A percentile compares a stretch with the other conserved stretches of the same genome.
Evolutionary conservation across 1,140 invertebrate genomes (phyloP).

Genomic region (Zaprionus gabonicus): DNA sequence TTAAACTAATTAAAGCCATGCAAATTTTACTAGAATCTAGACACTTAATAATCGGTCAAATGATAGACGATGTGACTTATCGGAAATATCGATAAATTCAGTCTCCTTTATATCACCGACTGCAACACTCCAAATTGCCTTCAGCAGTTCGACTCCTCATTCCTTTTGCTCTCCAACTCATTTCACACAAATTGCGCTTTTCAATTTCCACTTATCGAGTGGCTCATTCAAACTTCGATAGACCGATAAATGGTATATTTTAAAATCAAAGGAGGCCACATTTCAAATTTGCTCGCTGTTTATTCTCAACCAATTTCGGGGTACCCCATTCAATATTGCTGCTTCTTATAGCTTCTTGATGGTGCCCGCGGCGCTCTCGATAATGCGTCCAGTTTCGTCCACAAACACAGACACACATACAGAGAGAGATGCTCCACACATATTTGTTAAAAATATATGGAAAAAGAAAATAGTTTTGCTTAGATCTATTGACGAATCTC

Average conservation of each 20-base stretch:
- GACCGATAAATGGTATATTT: constrained; percentile 4
- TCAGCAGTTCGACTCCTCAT: not conserved
- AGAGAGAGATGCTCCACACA: constrained; percentile 1
- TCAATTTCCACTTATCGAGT: not conserved
- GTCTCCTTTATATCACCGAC: too few relatives aligned
- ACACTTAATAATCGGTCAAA: too few relatives aligned
- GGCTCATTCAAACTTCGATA: not conserved
- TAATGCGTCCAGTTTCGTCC: constrained; percentile 73
- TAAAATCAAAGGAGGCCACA: not conserved
- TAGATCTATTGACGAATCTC: not conserved
- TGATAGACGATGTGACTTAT: too few relatives aligned
- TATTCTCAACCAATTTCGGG: constrained; percentile 18
- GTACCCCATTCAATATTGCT: constrained; percentile 26
- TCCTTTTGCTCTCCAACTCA: not conserved
- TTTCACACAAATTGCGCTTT: not conserved
- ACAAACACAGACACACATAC: constrained; percentile 18
- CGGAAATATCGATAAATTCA: too few relatives aligned
- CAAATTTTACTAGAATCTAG: too few relatives aligned
- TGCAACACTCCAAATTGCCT: not conserved
- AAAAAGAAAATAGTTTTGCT: constrained; percentile 8
- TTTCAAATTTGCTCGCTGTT: not conserved
- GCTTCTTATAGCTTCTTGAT: constrained; percentile 54
- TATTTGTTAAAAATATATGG: constrained; percentile 61
- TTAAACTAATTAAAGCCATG: too few relatives aligned
- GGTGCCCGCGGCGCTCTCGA: constrained; percentile 64